phyloP scores from a whole-genome alignment of 2,888 invertebrate genomes.

The Lissocephala sabroskyi region DNA sequence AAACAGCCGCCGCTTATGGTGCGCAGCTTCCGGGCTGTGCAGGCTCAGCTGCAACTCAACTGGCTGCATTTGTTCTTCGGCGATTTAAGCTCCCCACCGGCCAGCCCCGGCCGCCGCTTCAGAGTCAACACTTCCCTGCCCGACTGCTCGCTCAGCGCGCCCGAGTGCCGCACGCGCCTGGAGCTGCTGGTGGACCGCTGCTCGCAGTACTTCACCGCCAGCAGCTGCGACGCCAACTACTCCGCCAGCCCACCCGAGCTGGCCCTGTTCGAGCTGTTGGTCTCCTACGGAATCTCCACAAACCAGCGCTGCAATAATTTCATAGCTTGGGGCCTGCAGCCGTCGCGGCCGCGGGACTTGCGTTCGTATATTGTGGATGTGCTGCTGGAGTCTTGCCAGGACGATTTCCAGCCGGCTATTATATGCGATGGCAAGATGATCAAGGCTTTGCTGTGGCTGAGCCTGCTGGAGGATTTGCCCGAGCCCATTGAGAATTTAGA shows the following conservation, averaged over 20 bases:
- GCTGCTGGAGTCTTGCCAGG: conserved; percentile 58
- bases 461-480: conserved; percentile 62
- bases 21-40: conserved; percentile 65
- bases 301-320: conserved; percentile 69
- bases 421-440: conserved; percentile 71
- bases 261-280: conserved; percentile 66
- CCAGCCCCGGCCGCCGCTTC: conserved; percentile 38
- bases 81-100: conserved; percentile 19
- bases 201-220: conserved; percentile 68
- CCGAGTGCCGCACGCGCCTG: conserved; percentile 68
- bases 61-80: conserved; percentile 65
- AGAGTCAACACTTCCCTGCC: conserved; percentile 41
- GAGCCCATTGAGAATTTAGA: conserved; percentile 62
- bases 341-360: conserved; percentile 64
- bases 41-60: conserved; percentile 64
- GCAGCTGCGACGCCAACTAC: conserved; percentile 48
- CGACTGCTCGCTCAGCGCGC: conserved; percentile 52
- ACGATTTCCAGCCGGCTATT: conserved; percentile 58
- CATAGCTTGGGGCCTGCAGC: conserved; percentile 71
- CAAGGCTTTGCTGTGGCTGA: conserved; percentile 68
- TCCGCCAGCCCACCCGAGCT: conserved; percentile 63
- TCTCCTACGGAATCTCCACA: conserved; percentile 65
- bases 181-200: conserved; percentile 70
- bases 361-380: conserved; percentile 67
- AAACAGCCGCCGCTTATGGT: conserved; percentile 59